Percentiles rank a stretch among this genome's conserved stretches.
These are phyloP conservation scores for Psittacus erithacus DNA, from an alignment of 2,113 vertebrate species.

Conservation along the genomic window DNA sequence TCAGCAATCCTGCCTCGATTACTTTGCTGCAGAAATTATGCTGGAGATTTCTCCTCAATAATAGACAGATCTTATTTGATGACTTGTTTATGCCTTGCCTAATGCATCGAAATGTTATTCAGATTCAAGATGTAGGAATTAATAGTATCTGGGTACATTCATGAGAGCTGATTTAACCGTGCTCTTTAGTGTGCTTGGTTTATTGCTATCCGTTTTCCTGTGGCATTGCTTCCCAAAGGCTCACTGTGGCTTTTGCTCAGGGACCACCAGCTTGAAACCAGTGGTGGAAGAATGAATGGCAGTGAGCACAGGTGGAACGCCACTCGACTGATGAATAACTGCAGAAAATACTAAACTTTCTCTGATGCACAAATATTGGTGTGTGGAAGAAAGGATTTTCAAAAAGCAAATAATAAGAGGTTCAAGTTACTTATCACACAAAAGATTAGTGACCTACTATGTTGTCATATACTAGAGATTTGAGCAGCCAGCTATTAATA, in stretches of 20 bases:
- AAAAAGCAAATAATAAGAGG: not conserved
- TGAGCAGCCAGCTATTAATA: not conserved
- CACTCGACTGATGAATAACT: not conserved
- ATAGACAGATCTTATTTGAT: not conserved
- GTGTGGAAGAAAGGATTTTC: not conserved
- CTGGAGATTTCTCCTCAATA: not conserved
- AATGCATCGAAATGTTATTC: not conserved
- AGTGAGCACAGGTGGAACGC: not conserved
- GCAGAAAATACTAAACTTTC: not conserved
- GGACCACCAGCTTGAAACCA: not conserved
- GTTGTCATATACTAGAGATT: not conserved
- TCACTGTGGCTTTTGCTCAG: not conserved
- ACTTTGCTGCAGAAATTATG: not conserved
- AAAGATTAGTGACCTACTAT: not conserved
- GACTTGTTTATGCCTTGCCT: not conserved
- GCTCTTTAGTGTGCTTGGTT: not conserved
- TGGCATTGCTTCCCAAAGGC: not conserved
- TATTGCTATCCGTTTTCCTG: not conserved
- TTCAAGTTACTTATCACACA: not conserved
- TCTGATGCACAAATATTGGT: not conserved
- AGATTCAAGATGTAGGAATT: not conserved
- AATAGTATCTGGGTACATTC: rapidly evolving
- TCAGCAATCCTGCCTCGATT: not conserved
- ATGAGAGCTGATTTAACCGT: not conserved
- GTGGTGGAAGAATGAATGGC: not conserved